Percentiles rank a stretch among this genome's conserved stretches.
Conservation (phyloP, 2,888 invertebrate genomes). For the Auanema freiburgensis region DNA sequence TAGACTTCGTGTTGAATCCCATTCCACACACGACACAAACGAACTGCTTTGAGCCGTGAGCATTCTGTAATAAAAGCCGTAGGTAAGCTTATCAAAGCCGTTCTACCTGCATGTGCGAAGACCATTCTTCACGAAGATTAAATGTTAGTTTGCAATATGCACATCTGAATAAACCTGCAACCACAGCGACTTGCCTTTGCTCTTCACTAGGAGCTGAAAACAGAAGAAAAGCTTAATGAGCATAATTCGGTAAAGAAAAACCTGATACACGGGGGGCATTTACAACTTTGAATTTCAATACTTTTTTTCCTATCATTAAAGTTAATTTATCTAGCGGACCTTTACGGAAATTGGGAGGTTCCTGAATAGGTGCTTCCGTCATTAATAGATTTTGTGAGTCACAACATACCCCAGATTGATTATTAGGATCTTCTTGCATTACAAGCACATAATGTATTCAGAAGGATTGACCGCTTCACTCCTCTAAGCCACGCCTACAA, state of each 20-base stretch:
- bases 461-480: too few relatives aligned
- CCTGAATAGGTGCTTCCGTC: too few relatives aligned
- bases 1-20: conserved; percentile 15
- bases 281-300: conserved; percentile 41
- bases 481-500: too few relatives aligned
- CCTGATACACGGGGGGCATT: conserved; percentile 15
- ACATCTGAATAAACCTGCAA: conserved; percentile 16
- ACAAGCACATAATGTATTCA: too few relatives aligned
- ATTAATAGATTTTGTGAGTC: too few relatives aligned
- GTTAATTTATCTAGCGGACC: conserved; percentile 19
- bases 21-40: conserved; percentile 19
- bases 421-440: too few relatives aligned
- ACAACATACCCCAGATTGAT: too few relatives aligned
- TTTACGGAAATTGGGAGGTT: too few relatives aligned
- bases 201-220: conserved; percentile 5
- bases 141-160: conserved; percentile 5
- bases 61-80: conserved; percentile 4
- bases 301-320: conserved; percentile 35
- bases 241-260: not conserved
- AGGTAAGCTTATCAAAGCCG: not conserved
- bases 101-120: conserved; percentile 6
- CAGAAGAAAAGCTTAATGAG: not conserved
- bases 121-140: not conserved
- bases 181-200: not conserved
- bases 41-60: conserved; percentile 7